These are phyloP conservation scores for Microtus oregoni DNA, from an alignment of 2,113 vertebrate species.

Conservation along the genomic window DNA sequence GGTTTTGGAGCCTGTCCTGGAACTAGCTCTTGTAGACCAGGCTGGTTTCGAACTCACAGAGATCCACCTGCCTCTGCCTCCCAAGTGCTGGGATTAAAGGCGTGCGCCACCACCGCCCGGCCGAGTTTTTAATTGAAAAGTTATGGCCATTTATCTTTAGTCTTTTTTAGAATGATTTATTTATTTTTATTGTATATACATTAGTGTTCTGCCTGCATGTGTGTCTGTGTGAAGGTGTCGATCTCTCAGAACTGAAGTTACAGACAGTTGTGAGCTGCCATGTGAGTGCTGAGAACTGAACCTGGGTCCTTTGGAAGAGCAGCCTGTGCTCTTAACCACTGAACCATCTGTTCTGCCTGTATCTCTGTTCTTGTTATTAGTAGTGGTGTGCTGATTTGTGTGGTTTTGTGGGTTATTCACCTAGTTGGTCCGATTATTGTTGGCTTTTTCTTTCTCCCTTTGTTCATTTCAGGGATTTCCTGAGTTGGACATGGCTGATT, in stretches of 20 bases:
- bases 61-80: too few relatives aligned
- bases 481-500: not conserved
- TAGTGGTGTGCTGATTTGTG: not conserved
- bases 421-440: not conserved
- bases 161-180: not conserved
- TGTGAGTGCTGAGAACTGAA: not conserved
- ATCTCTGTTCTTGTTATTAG: not conserved
- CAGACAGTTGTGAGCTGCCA: not conserved
- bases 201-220: not conserved
- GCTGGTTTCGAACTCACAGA: too few relatives aligned
- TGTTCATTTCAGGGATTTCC: not conserved
- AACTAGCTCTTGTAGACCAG: too few relatives aligned
- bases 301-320: not conserved
- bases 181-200: not conserved
- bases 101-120: too few relatives aligned
- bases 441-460: not conserved
- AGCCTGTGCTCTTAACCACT: not conserved
- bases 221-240: not conserved
- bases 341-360: not conserved
- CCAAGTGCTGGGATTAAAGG: too few relatives aligned
- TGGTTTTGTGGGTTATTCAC: not conserved
- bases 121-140: not conserved
- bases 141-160: not conserved
- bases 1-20: too few relatives aligned
- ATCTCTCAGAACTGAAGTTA: not conserved